Percentiles rank a stretch among this genome's conserved stretches.
These are phyloP conservation scores for Sprattus sprattus DNA, from an alignment of 2,113 vertebrate genomes.

Conservation along the genomic window DNA sequence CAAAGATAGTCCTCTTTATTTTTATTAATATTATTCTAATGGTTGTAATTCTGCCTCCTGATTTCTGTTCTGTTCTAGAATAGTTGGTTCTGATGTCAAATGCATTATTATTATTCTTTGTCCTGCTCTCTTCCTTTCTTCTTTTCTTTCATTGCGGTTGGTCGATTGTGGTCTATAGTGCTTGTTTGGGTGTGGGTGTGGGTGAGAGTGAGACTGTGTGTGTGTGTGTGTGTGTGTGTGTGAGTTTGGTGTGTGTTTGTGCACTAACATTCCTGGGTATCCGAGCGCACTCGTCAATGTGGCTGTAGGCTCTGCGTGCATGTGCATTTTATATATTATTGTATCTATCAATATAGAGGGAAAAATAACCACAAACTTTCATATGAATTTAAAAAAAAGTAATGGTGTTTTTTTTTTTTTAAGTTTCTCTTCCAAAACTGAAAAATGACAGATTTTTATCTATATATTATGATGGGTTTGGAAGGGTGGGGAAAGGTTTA, in stretches of 20 bases:
- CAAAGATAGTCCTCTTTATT: constrained; percentile 74
- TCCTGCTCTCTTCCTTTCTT: neutral
- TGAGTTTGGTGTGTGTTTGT: constrained; percentile 63
- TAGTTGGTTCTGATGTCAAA: constrained; percentile 39
- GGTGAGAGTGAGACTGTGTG: constrained; percentile 30
- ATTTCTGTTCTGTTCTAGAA: constrained; percentile 73
- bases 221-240: constrained; percentile 67
- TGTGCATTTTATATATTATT: constrained; percentile 70
- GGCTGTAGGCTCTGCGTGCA: constrained; percentile 79
- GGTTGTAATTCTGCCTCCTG: constrained; percentile 50
- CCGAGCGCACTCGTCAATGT: constrained; percentile 81
- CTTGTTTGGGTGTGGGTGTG: constrained; percentile 40
- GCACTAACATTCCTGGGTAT: constrained; percentile 87
- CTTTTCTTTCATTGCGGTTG: constrained; percentile 31
- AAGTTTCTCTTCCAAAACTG: constrained; percentile 22
- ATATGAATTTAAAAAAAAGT: constrained; percentile 23
- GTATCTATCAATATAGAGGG: constrained; percentile 48
- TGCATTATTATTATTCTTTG: constrained; percentile 19
- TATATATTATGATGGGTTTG: constrained; percentile 41
- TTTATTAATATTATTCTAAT: constrained; percentile 19
- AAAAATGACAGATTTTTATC: constrained; percentile 33
- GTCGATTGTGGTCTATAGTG: constrained; percentile 5
- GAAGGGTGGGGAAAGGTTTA: constrained; percentile 56
- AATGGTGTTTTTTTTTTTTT: constrained; percentile 28
- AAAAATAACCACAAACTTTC: constrained; percentile 31